phyloP scores from a whole-genome alignment of 2,797 vertebrate genomes.

The Gallinago nigripennis region DNA sequence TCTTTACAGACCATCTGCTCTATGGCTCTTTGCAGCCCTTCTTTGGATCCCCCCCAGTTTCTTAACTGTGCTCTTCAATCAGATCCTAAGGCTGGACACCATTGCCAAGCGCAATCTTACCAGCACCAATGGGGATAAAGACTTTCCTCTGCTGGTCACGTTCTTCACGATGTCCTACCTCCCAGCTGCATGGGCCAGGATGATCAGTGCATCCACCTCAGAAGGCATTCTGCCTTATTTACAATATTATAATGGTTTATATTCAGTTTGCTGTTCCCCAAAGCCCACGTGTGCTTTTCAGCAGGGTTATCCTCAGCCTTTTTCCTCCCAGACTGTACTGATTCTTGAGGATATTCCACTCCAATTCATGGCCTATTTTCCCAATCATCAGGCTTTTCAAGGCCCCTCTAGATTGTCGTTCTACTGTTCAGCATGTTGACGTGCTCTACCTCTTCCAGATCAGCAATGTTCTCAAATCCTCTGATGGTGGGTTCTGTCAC shows the following conservation, averaged over 20 bases:
- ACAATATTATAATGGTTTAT: neutral
- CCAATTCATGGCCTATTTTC: neutral
- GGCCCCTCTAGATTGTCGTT: neutral
- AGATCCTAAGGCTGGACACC: neutral
- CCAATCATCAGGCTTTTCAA: neutral
- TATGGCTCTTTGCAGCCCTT: neutral
- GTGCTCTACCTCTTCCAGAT: neutral
- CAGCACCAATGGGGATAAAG: neutral
- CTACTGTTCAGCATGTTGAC: neutral
- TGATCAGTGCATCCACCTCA: conserved; percentile 72
- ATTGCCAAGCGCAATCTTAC: neutral
- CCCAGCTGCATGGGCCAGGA: conserved; percentile 86
- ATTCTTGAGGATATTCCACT: neutral
- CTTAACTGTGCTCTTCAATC: neutral
- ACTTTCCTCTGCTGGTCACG: neutral
- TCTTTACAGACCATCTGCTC: neutral
- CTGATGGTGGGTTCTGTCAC: neutral
- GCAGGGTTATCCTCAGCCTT: neutral
- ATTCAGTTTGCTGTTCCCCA: neutral
- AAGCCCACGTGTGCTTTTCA: neutral
- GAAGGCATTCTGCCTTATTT: neutral
- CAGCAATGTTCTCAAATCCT: neutral
- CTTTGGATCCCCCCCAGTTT: neutral
- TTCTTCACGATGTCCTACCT: conserved; percentile 68
- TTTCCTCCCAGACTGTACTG: neutral